Evolutionary conservation across 2,888 invertebrate genomes (phyloP).

Genomic region (Drosophila neotestacea): DNA sequence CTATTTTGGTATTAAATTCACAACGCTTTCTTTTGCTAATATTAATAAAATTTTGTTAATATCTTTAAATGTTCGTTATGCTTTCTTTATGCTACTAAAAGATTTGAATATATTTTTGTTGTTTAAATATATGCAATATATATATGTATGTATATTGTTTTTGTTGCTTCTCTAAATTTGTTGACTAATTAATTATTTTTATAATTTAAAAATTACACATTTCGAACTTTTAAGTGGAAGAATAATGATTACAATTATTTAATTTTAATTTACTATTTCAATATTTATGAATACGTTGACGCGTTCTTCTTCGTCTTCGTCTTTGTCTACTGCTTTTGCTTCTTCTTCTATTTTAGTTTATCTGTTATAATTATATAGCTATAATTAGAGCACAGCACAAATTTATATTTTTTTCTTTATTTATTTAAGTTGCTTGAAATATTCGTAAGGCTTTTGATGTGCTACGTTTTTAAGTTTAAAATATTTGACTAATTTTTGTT

Average conservation of each 20-base stretch:
- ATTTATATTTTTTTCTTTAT: slow-evolving; percentile 26
- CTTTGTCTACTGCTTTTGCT: slow-evolving; percentile 1
- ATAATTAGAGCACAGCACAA: slow-evolving; percentile 75
- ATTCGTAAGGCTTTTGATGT: slow-evolving; percentile 74
- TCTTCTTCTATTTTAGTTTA: background rate
- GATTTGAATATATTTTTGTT: slow-evolving; percentile 33
- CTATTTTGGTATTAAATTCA: slow-evolving; percentile 61
- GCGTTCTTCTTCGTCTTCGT: slow-evolving; percentile 9
- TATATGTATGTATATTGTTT: slow-evolving; percentile 18
- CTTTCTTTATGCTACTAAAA: slow-evolving; percentile 52
- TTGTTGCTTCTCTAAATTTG: slow-evolving; percentile 47
- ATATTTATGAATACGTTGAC: slow-evolving; percentile 23
- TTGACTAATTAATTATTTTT: slow-evolving; percentile 38
- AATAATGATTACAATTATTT: slow-evolving; percentile 69
- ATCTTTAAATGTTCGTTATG: slow-evolving; percentile 33
- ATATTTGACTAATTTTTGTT: slow-evolving; percentile 36
- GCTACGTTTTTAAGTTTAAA: slow-evolving; percentile 61
- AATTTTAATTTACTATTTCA: slow-evolving; percentile 29
- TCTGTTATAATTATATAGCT: slow-evolving; percentile 22
- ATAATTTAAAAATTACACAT: slow-evolving; percentile 67
- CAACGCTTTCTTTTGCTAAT: slow-evolving; percentile 66
- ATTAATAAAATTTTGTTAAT: slow-evolving; percentile 55
- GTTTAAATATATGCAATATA: slow-evolving; percentile 15
- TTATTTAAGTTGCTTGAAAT: slow-evolving; percentile 46
- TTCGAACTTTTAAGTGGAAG: slow-evolving; percentile 76